These are phyloP conservation scores for Probosciger aterrimus DNA, from an alignment of 2,113 vertebrate species.

Conservation along the genomic window DNA sequence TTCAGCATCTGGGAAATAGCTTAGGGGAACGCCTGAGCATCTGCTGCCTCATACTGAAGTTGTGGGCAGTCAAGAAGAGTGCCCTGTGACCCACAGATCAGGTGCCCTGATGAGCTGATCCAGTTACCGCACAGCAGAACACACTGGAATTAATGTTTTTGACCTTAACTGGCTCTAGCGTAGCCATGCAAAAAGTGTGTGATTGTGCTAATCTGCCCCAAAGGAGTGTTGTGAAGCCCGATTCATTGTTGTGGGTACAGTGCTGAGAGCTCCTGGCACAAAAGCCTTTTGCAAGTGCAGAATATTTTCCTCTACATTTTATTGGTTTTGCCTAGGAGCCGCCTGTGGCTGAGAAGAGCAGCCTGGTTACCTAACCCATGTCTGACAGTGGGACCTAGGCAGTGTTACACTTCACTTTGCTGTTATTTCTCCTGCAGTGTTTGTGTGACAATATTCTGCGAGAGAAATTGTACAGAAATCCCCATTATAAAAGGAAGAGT, in stretches of 20 bases:
- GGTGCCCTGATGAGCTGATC: neutral
- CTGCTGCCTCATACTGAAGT: neutral
- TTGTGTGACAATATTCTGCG: accelerated
- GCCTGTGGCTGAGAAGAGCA: neutral
- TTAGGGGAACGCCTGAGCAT: neutral
- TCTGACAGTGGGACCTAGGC: accelerated
- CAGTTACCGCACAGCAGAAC: neutral
- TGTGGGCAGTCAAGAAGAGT: neutral
- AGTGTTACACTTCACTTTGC: neutral
- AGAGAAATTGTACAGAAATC: neutral
- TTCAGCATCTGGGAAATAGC: neutral
- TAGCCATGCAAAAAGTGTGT: neutral
- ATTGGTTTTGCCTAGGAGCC: neutral
- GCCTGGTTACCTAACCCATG: neutral
- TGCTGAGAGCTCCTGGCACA: neutral
- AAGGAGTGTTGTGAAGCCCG: accelerated
- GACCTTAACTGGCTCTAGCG: neutral
- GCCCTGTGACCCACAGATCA: neutral
- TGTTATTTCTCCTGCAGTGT: neutral
- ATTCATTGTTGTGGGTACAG: neutral
- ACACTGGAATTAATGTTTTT: neutral
- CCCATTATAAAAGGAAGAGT: neutral
- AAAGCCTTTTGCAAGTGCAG: neutral
- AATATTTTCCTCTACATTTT: neutral
- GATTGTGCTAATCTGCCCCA: neutral